These are phyloP conservation scores for Pangasius sanitwongsei DNA, from an alignment of 2,797 vertebrate genomes.

Conservation along the genomic window DNA sequence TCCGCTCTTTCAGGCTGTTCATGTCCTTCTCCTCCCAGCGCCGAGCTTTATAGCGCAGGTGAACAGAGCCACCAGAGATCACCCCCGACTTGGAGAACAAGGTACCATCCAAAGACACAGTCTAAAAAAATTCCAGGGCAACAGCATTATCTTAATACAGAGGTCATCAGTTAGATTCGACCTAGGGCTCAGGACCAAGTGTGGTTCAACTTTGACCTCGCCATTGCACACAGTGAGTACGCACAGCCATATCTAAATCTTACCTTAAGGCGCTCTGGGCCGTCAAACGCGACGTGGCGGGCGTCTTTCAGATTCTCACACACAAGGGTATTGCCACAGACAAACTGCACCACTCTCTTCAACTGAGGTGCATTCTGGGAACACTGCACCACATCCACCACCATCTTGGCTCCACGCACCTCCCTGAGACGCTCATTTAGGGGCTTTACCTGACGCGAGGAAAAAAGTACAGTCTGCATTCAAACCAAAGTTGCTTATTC, in stretches of 20 bases:
- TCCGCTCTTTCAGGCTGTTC: constrained; percentile 79
- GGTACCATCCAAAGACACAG: constrained; percentile 91
- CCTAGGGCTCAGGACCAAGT: background rate
- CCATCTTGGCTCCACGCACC: constrained; percentile 84
- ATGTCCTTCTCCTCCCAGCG: constrained; percentile 93
- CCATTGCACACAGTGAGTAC: background rate
- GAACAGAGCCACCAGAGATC: constrained; percentile 91
- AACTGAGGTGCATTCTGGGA: constrained; percentile 68
- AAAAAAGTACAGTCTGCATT: background rate
- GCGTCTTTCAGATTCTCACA: constrained; percentile 91
- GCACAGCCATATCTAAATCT: constrained; percentile 43
- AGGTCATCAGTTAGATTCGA: background rate
- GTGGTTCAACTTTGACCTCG: background rate
- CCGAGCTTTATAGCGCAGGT: constrained; percentile 85
- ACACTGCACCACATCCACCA: constrained; percentile 88
- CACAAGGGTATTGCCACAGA: constrained; percentile 88
- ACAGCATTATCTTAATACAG: background rate
- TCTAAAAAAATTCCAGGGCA: constrained; percentile 69
- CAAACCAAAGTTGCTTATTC: background rate
- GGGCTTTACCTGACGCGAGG: constrained; percentile 77
- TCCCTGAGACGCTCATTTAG: constrained; percentile 88
- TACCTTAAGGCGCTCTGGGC: constrained; percentile 83
- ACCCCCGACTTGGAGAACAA: constrained; percentile 91
- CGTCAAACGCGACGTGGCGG: constrained; percentile 81
- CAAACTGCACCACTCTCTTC: constrained; percentile 88